Evolutionary conservation across 2,797 vertebrate species (phyloP), one percentile per base, ranked within the genome.

Genomic region (Syndactyla subalaris): DNA sequence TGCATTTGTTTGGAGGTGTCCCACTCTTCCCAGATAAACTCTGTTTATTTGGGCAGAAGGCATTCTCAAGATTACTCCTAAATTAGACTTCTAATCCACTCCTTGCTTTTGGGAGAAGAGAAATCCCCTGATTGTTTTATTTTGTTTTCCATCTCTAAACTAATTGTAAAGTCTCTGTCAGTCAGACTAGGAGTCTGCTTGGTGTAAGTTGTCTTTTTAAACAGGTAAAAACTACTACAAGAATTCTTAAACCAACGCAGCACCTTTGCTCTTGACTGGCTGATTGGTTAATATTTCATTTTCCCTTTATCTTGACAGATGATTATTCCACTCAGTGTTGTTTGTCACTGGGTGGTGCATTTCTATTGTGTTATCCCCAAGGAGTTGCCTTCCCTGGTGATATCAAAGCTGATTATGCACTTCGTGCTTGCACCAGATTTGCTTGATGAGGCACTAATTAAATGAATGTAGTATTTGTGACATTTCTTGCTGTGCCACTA

Each of bases 181-280:
- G 57, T 32, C 79, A 66, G 32, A 18, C 16, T 24, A 46, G 17
- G 72, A 58, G 26, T 20, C n/a, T 45, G 4, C 46, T 80, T 70
- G 38, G 26, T 46, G 26, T 45, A 51, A 66, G 32, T 29, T 91
- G 6, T 54, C 23, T 4, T 46, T 22, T 54, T 3, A 32, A 30
- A 6, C 30, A 30, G 19, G 27, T 21, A 1, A 67, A 20, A 46
- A 4, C 12, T 34, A 6, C 22, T 3, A 0, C 6, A 65, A 0
- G 5, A 26, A 4, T 34, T 39, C 36, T 23, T 17, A 41, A 23
- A 73, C 26, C n/a, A 71, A 26, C 36, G 38, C n/a, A 62, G 9
- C 23, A 27, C 20, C 77, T 72, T 23, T 32, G 32, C 75, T 88
- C 21, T 36, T 59, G 23, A 8, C 59, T 88, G 68, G 7, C 19